Conservation (phyloP, 2,797 vertebrate genomes). For the Tympanoctomys barrerae region DNA sequence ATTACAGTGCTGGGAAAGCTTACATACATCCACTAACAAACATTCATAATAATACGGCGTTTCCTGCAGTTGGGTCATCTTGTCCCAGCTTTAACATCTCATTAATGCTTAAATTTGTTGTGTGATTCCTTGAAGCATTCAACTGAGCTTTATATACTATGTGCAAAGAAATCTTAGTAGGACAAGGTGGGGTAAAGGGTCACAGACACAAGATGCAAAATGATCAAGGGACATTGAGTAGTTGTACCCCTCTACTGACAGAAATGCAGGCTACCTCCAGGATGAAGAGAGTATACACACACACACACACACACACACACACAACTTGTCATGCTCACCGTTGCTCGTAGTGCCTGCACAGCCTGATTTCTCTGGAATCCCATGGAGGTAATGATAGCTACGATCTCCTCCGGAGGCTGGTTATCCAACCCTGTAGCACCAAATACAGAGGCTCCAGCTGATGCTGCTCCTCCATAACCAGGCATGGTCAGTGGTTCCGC, state of each 20-base stretch:
- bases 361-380: slow-evolving; percentile 96
- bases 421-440: slow-evolving; percentile 90
- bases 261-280: neutral
- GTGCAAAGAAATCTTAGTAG: neutral
- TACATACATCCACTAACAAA: neutral
- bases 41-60: neutral
- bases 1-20: neutral
- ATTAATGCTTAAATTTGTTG: neutral
- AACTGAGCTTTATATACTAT: neutral
- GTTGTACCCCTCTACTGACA: neutral
- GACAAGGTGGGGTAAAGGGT: neutral
- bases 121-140: neutral
- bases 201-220: neutral
- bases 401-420: slow-evolving; percentile 96
- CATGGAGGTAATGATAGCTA: slow-evolving; percentile 98
- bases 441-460: slow-evolving; percentile 86
- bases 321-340: slow-evolving; percentile 93
- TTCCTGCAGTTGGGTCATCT: neutral
- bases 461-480: slow-evolving; percentile 90
- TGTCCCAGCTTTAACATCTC: neutral
- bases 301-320: slow-evolving; percentile 66
- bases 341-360: slow-evolving; percentile 94
- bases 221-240: neutral
- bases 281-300: neutral
- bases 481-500: slow-evolving; percentile 94